Base-by-base conservation (phyloP, 2,113 vertebrate genomes). In the Erpornis zantholeuca region DNA sequence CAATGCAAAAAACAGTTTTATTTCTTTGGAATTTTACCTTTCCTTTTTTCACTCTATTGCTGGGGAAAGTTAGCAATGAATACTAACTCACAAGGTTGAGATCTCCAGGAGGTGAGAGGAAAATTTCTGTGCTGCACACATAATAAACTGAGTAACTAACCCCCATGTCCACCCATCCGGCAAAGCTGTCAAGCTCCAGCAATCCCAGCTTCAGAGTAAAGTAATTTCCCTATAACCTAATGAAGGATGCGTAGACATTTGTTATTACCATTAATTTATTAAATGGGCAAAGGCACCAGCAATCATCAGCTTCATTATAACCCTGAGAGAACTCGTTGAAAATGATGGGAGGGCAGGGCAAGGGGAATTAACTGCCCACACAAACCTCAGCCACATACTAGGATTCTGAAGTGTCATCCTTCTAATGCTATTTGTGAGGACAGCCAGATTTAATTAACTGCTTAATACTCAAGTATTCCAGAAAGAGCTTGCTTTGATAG, bases 201-300 rank as follows among this genome's bases (percentile, higher is more conserved):
- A 81, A 29, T 13, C 36, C 35, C 44, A 70, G 40, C 72, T 89
- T 80, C 72, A 92, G 63, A 33, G 15, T 17, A 61, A 76, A 90
- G 85, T 76, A 0, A 82, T 93, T 95, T 86, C 54, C 33, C 10
- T 77, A 82, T 73, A 54, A 85, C 25, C 59, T 95, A 85, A 92
- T 77, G 73, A 97, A 89, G 57, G 49, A 89, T 89, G 18, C 42
- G 36, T 23, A 94, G 78, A 44, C 21, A 59, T 90, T 94, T 89
- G 36, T 91, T 88, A 88, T 85, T 89, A 84, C 4, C 33, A 73
- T 77, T 93, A 89, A 90, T 95, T 95, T 86, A 83, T 91, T 94
- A 90, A 80, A 90, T 77, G 88, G 73, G 52, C 38, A 87, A 63
- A 91, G 60, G 50, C 82, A 88, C 29, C 47, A 87, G 71, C 50